Evolutionary conservation across 2,113 vertebrate genomes (phyloP), one percentile per base, ranked within the genome.

Genomic region (Noturus placidus): DNA sequence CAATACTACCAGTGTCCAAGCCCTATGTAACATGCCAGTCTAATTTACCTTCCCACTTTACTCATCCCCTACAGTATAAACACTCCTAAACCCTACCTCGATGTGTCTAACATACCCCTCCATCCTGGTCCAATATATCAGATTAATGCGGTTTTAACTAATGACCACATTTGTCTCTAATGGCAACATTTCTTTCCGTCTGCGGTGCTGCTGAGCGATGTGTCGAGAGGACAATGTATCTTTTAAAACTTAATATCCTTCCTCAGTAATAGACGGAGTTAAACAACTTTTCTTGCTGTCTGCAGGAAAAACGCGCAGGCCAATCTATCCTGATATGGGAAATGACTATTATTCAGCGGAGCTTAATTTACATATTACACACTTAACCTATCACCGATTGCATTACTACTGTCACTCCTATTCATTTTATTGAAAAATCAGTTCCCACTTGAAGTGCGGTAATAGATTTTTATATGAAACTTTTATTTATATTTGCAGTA

Each of bases 91-190:
- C 17, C 56, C 77, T 19, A 56, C 17, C 27, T 10, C 7, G 19
- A 10, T 79, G 50, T 57, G 33, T n/a, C 79, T 61, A 25, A 38
- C 1, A 15, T 61, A 25, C 22, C 33, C 56, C 33, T 59, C 35
- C 10, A 15, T 61, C 27, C 33, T 38, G 56, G 79, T 25, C 13
- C 56, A 33, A 1, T 61, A 0, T 61, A 27, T 82, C 35, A 38
- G 27, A 61, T 57, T 25, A 82, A 82, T 82, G 79, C 7, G 57
- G 4, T 61, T 82, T 82, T 59, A 38, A 56, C 56, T 82, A 82
- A 82, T 42, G 79, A 82, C 56, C 79, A 61, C 79, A 61, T 82
- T 82, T 38, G 33, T 82, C 79, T 82, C 33, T 61, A 82, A 61
- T 82, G 79, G 57, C 56, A 56, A 38, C 56, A 17, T 61, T 27